These are phyloP conservation scores for Brotogeris chrysoptera DNA, from an alignment of 2,797 vertebrate species.

Conservation along the genomic window DNA sequence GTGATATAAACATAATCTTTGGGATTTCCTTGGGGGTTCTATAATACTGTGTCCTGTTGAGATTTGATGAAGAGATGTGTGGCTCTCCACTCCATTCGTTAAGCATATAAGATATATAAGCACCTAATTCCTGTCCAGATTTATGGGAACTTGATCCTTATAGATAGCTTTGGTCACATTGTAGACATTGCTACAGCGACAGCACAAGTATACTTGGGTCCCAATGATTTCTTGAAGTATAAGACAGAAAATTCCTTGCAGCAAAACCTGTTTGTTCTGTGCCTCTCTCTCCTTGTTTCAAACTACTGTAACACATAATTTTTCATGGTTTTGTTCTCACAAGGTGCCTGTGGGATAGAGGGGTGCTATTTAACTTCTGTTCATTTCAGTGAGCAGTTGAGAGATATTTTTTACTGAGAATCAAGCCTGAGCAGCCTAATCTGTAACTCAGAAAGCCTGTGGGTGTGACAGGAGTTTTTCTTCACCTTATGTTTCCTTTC, in stretches of 20 bases:
- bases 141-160: not conserved
- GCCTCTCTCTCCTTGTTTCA: not conserved
- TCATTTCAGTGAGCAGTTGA: not conserved
- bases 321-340: not conserved
- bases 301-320: not conserved
- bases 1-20: not conserved
- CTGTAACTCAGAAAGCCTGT: not conserved
- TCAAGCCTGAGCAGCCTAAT: rapidly evolving
- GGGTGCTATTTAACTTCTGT: not conserved
- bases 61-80: not conserved
- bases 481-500: not conserved
- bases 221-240: not conserved
- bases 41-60: not conserved
- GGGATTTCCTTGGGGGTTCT: not conserved
- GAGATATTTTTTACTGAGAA: not conserved
- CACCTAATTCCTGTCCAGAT: not conserved
- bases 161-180: not conserved
- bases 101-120: not conserved
- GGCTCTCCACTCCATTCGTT: not conserved
- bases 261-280: not conserved
- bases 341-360: not conserved
- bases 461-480: not conserved
- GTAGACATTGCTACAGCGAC: not conserved
- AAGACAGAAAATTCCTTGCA: not conserved
- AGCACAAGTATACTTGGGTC: not conserved